Evolutionary conservation across 2,113 vertebrate species (phyloP), one percentile per base, ranked within the genome.

Genomic region (Helogale parvula): DNA sequence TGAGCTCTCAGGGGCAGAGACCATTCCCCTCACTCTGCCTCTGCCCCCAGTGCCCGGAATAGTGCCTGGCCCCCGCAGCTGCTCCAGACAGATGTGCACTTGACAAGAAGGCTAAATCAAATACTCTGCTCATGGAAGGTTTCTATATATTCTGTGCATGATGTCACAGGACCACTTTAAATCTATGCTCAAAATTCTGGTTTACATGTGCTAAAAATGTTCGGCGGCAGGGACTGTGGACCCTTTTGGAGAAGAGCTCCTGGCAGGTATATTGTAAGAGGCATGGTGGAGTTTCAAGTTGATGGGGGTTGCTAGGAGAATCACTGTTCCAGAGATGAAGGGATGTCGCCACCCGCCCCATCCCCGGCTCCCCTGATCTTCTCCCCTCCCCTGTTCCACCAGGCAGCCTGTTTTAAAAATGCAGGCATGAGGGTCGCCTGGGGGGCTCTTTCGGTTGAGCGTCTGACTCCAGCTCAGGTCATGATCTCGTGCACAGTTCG

Each of bases 111-210:
- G 80, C 65, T 65, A 65, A 87, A 95, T 94, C 54, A 74, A 87
- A 82, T 41, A 52, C 69, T 84, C 90, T 8, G n/a, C 38, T 92
- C 96, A 54, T 66, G 88, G 87, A 84, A 68, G 3, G 4, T 95
- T 95, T 94, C 96, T 98, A 85, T 93, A 84, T 95, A 95, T 96
- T 88, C 93, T 65, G 29, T 2, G 35, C 93, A 97, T 95, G 90
- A 97, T 85, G 88, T 94, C 96, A 97, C 45, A 94, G 21, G 74
- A 63, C 66, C 45, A 19, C 91, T 97, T 96, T 96, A 85, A 96
- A 71, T 84, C 76, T 38, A 54, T 2, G 33, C 81, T 97, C 65
- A 47, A 45, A 85, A 95, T 92, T 88, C 23, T 54, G 71, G 81
- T 31, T 72, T 90, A 54, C 69, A 45, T 71, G 71, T 84, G 85